Base-by-base conservation (phyloP, 2,113 vertebrate species). In the Podiceps cristatus region DNA sequence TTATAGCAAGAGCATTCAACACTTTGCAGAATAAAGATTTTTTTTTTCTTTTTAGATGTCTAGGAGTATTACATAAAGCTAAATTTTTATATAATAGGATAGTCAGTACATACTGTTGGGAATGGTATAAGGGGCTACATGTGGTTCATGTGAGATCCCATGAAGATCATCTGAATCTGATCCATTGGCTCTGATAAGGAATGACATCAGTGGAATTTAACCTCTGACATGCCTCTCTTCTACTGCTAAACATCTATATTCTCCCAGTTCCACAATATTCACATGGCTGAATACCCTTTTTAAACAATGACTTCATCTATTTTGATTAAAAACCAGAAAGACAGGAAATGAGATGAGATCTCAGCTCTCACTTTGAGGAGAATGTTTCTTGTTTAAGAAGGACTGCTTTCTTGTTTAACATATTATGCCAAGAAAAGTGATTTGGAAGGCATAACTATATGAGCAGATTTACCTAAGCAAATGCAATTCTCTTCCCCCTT, bases 311-410 rank as follows among this genome's bases (percentile, higher is more conserved):
- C 58, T 90, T 80, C 29, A 83, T 69, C 3, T 62, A 45, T 83
- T 94, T 96, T 92, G 71, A 85, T 95, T 95, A 92, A 95, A 95
- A 92, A 49, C 1, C 19, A 93, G 74, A 87, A 93, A 78, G 53
- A 53, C 58, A 55, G 95, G 93, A 96, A 94, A 92, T 82, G 11
- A 94, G 68, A 94, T 77, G 72, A 56, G 23, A 82, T 76, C 68
- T 88, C 71, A 73, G 62, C 16, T 82, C 59, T 92, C 67, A 40
- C 67, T 86, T 82, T 45, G 25, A 88, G 81, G 17, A 87, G 45
- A 45, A 40, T 79, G 62, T 87, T 95, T 91, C 77, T 79, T 91
- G 62, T 88, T 90, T 92, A 67, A 88, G 59, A 77, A 60, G 13
- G 24, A 19, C 14, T 76, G 35, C 33, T 66, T 93, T 88, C 55